A percentile compares a stretch with the other conserved stretches of the same genome.
Conservation (phyloP, 1,140 invertebrate genomes). For the Wiebesia pumilae region DNA sequence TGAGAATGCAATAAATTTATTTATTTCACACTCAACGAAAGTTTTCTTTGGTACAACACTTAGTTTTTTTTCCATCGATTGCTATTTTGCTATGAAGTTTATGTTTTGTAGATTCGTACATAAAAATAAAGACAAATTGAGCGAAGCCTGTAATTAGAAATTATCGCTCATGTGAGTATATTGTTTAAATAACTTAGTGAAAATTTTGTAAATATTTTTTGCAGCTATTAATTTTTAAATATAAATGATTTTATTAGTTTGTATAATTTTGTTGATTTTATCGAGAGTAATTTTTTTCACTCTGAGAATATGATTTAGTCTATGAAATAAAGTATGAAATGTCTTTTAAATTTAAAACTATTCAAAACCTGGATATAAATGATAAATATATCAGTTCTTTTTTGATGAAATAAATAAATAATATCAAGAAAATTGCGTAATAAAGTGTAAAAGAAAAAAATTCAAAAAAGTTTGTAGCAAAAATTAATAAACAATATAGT, state of each 20-base stretch:
- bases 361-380: neutral
- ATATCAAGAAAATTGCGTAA: slow-evolving; percentile 26
- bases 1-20: slow-evolving; percentile 17
- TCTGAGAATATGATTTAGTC: neutral
- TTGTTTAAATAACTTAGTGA: neutral
- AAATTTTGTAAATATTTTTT: neutral
- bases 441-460: slow-evolving; percentile 11
- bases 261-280: neutral
- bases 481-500: slow-evolving; percentile 36
- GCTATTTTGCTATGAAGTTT: slow-evolving; percentile 1
- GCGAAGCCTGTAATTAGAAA: neutral
- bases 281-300: neutral
- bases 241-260: neutral
- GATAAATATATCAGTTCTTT: neutral
- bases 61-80: neutral
- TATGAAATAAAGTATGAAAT: neutral
- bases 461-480: neutral
- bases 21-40: neutral
- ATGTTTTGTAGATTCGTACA: neutral
- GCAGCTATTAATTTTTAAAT: neutral
- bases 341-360: neutral
- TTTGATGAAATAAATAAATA: neutral
- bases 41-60: slow-evolving; percentile 45
- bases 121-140: slow-evolving; percentile 19
- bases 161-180: neutral